Conservation (phyloP, 1,140 invertebrate species). For the Trichogramma pretiosum region DNA sequence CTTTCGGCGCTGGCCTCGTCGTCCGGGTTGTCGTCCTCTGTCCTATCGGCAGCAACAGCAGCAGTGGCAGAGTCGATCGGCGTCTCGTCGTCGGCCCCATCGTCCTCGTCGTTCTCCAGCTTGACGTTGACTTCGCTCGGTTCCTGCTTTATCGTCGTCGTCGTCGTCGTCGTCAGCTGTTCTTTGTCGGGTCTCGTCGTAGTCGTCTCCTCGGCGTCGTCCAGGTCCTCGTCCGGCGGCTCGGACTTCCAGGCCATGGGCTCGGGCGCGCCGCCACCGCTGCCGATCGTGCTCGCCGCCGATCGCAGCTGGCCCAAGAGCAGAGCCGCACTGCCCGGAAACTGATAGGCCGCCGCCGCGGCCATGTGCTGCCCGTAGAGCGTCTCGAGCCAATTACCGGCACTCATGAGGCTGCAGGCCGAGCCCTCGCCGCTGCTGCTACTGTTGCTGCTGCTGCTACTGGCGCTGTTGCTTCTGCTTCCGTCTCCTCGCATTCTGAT, state of each 20-base stretch:
- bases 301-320: conserved; percentile 35
- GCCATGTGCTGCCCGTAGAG: conserved; percentile 24
- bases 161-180: conserved; percentile 15
- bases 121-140: conserved; percentile 31
- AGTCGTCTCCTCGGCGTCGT: conserved; percentile 24
- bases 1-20: conserved; percentile 12
- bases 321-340: conserved; percentile 33
- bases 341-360: conserved; percentile 27
- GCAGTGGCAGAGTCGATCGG: no score
- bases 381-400: conserved; percentile 23
- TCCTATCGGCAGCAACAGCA: no score
- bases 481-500: conserved; percentile 41
- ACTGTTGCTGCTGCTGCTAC: background rate
- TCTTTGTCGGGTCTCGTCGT: conserved; percentile 25
- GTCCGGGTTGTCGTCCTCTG: conserved; percentile 30
- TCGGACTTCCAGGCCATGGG: conserved; percentile 3
- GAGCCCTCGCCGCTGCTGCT: conserved; percentile 28
- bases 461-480: conserved; percentile 20
- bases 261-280: conserved; percentile 7
- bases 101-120: conserved; percentile 36
- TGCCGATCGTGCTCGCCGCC: conserved; percentile 11
- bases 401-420: conserved; percentile 31
- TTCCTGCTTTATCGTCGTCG: conserved; percentile 29
- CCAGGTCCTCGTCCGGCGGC: conserved; percentile 24
- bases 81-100: no score